Conservation (phyloP, 64 coral and sea anemone species). For the Montipora capricornis region DNA sequence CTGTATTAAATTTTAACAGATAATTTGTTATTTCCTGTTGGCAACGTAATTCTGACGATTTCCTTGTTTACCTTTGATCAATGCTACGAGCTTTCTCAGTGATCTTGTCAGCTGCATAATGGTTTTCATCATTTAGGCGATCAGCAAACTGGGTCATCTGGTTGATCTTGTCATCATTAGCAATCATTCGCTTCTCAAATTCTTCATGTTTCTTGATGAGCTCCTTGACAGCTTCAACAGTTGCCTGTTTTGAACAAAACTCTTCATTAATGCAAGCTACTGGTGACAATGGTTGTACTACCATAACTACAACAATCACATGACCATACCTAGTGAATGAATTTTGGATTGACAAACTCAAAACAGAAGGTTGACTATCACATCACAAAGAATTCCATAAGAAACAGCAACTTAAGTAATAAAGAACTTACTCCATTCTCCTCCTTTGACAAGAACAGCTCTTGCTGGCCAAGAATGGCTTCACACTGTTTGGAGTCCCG, state of each 20-base stretch:
- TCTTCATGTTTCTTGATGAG: constrained; percentile 98
- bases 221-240: constrained; percentile 93
- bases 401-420: neutral
- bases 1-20: too few relatives aligned
- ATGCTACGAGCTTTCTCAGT: constrained; percentile 94
- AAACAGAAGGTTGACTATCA: neutral
- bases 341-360: too few relatives aligned
- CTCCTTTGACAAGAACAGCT: constrained; percentile 98
- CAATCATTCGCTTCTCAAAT: constrained; percentile 91
- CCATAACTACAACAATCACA: too few relatives aligned
- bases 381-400: neutral
- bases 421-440: constrained; percentile 90
- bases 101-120: constrained; percentile 98
- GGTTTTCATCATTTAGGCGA: constrained; percentile 86
- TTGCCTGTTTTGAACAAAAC: constrained; percentile 55
- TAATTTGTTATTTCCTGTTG: too few relatives aligned
- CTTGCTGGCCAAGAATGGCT: constrained; percentile 92
- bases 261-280: neutral
- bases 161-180: constrained; percentile 98
- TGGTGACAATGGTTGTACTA: too few relatives aligned
- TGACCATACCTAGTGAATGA: too few relatives aligned
- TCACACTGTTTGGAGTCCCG: constrained; percentile 96
- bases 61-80: constrained; percentile 74
- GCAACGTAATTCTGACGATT: too few relatives aligned
- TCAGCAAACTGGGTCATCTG: constrained; percentile 95